Conservation (phyloP, 2,797 vertebrate genomes). For the Moxostoma hubbsi region DNA sequence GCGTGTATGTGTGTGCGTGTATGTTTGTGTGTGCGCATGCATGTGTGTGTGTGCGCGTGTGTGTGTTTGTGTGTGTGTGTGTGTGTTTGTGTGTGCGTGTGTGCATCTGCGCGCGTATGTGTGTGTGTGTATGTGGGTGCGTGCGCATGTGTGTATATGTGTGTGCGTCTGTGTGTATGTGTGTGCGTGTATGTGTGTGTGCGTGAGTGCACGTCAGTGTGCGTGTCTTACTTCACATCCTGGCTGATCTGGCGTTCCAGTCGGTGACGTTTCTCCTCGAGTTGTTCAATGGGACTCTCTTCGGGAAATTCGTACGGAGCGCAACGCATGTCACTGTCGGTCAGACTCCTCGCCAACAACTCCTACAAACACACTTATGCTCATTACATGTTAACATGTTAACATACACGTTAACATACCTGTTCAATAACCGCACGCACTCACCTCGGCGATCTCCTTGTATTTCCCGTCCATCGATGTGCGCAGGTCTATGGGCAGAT, state of each 20-base stretch:
- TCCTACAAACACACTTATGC: slow-evolving; percentile 61
- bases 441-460: slow-evolving; percentile 95
- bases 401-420: neutral
- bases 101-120: no score
- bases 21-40: no score
- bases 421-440: slow-evolving; percentile 8
- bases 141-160: no score
- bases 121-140: no score
- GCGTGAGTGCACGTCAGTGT: no score
- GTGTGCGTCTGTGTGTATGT: no score
- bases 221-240: slow-evolving; percentile 53
- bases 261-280: slow-evolving; percentile 83
- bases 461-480: slow-evolving; percentile 96
- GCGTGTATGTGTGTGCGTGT: no score
- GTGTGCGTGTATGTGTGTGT: neutral
- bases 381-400: slow-evolving; percentile 58
- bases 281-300: slow-evolving; percentile 82
- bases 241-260: slow-evolving; percentile 40
- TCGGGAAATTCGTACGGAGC: slow-evolving; percentile 84
- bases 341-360: slow-evolving; percentile 84
- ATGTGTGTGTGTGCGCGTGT: no score
- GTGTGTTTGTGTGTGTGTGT: no score
- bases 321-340: slow-evolving; percentile 89
- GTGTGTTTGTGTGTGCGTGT: no score
- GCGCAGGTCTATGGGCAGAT: slow-evolving; percentile 86